Conservation (phyloP, 2,797 vertebrate genomes). For the Monodelphis domestica region DNA sequence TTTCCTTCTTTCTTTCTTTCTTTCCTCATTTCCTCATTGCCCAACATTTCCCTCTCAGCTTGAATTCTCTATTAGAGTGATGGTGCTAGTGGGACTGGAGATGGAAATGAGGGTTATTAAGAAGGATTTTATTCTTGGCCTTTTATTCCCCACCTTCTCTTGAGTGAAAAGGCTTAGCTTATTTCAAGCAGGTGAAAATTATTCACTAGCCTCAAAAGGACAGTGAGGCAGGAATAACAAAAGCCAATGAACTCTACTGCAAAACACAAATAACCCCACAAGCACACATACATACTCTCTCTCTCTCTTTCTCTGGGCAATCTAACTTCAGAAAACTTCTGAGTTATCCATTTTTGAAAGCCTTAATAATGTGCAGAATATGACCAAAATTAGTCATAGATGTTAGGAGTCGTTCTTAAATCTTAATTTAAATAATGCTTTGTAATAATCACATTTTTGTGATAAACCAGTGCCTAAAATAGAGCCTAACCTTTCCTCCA, state of each 20-base stretch:
- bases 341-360: neutral
- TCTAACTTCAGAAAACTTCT: neutral
- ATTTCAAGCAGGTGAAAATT: slow-evolving; percentile 26
- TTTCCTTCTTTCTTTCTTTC: too few species aligned
- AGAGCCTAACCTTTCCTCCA: neutral
- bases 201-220: slow-evolving; percentile 7
- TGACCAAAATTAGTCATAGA: neutral
- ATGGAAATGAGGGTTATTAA: neutral
- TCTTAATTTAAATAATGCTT: neutral
- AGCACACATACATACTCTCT: too few species aligned
- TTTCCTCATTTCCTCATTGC: neutral
- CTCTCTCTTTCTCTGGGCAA: neutral
- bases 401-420: neutral
- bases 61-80: neutral
- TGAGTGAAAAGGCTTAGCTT: slow-evolving; percentile 31
- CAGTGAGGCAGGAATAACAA: neutral
- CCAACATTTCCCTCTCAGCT: neutral
- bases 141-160: neutral
- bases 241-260: neutral
- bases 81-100: neutral
- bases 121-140: neutral
- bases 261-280: too few species aligned
- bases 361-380: neutral
- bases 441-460: neutral
- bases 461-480: neutral